Conservation (phyloP, 2,888 invertebrate species). For the Parascotia fuliginaria region DNA sequence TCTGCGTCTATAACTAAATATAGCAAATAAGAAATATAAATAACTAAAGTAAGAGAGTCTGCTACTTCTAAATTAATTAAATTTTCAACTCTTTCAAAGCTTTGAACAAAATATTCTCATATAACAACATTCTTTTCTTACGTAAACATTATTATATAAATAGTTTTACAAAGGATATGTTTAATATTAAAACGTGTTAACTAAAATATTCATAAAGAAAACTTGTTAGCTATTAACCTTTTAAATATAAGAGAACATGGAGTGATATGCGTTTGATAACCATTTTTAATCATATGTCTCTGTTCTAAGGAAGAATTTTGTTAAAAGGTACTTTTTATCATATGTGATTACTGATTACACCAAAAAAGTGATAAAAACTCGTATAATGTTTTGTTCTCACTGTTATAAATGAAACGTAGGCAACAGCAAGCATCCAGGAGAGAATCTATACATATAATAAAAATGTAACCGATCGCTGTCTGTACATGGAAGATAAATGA, state of each 20-base stretch:
- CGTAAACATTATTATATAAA: constrained; percentile 26
- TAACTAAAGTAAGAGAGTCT: constrained; percentile 17
- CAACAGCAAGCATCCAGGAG: too few species aligned
- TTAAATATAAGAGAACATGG: constrained; percentile 15
- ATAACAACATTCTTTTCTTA: constrained; percentile 27
- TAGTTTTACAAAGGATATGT: constrained; percentile 30
- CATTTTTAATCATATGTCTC: too few species aligned
- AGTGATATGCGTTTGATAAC: too few species aligned
- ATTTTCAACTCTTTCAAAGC: constrained; percentile 24
- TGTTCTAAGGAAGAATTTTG: too few species aligned
- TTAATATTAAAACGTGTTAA: constrained; percentile 15
- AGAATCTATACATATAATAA: too few species aligned
- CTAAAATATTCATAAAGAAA: constrained; percentile 18
- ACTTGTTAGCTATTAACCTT: constrained; percentile 23
- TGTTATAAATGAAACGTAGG: too few species aligned
- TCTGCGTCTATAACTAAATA: not conserved
- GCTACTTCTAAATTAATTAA: constrained; percentile 32
- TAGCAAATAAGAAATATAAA: constrained; percentile 32
- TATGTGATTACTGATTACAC: too few species aligned
- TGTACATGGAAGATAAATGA: too few species aligned
- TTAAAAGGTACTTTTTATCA: too few species aligned
- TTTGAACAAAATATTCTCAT: constrained; percentile 16
- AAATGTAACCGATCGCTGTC: too few species aligned
- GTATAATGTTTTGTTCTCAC: too few species aligned
- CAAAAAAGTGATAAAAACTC: too few species aligned